Evolutionary conservation across 1,140 invertebrate species (phyloP).

Genomic region (Thaumatotibia leucotreta): DNA sequence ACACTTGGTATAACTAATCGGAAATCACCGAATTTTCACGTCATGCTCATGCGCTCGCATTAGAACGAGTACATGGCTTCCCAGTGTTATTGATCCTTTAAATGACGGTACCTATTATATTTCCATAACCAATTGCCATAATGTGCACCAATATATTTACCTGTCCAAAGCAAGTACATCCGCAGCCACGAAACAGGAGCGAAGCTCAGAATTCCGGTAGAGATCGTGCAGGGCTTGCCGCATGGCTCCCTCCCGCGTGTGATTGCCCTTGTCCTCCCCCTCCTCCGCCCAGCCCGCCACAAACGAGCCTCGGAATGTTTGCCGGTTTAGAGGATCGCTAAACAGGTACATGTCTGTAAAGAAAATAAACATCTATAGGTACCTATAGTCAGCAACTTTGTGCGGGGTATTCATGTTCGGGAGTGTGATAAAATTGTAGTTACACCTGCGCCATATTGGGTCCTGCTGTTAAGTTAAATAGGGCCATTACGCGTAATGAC

Average conservation of each 20-base stretch:
- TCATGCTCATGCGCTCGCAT: too few relatives aligned
- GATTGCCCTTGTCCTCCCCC: conserved; percentile 64
- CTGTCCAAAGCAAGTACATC: conserved; percentile 89
- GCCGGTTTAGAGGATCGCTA: conserved; percentile 84
- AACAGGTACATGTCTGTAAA: conserved; percentile 88
- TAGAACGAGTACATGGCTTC: too few relatives aligned
- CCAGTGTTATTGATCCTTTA: neutral
- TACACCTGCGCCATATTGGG: neutral
- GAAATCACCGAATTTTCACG: too few relatives aligned
- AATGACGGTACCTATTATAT: too few relatives aligned
- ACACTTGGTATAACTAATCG: too few relatives aligned
- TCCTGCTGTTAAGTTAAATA: conserved; percentile 3
- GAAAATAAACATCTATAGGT: conserved; percentile 26
- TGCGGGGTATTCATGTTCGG: neutral
- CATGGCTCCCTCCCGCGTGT: conserved; percentile 80
- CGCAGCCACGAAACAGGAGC: conserved; percentile 81
- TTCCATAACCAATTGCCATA: neutral
- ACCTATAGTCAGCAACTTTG: neutral
- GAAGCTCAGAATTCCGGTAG: conserved; percentile 83
- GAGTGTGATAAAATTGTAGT: neutral
- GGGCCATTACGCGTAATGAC: neutral
- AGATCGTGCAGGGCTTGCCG: conserved; percentile 85
- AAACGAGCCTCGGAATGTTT: conserved; percentile 88
- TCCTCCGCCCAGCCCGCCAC: conserved; percentile 44
- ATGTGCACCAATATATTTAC: too few relatives aligned